phyloP scores from a whole-genome alignment of 92 coral and sea anemone species.

The Phymanthus crucifer region DNA sequence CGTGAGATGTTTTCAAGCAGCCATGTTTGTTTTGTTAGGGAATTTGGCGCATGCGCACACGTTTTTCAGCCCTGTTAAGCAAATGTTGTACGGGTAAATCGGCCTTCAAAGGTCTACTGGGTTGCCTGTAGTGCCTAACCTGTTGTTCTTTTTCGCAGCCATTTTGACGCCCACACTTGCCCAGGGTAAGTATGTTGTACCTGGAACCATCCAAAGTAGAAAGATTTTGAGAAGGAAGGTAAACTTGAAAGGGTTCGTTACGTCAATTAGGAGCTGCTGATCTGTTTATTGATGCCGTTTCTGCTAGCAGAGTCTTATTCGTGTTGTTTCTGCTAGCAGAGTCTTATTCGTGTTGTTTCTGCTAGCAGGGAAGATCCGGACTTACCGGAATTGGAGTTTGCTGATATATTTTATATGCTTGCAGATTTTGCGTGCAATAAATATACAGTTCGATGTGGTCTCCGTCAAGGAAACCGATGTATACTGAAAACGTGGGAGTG shows the following conservation, averaged over 20 bases:
- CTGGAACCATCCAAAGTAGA: neutral
- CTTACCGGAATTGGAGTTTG: neutral
- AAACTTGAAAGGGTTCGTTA: neutral
- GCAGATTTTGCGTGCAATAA: neutral
- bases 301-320: too few species aligned
- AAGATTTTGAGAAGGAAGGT: neutral
- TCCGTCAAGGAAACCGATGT: conserved; percentile 6
- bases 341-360: too few species aligned
- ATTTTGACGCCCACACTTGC: neutral
- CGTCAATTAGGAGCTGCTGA: too few species aligned
- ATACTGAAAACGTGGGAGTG: conserved; percentile 14
- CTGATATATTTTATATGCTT: neutral
- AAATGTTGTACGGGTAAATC: too few species aligned
- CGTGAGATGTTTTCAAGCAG: too few species aligned
- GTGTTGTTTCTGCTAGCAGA: too few species aligned
- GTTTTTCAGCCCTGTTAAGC: too few species aligned
- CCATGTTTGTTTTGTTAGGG: too few species aligned
- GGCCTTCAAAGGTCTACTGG: neutral
- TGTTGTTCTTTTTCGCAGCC: neutral
- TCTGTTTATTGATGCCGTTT: too few species aligned
- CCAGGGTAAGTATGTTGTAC: neutral
- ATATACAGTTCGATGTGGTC: neutral
- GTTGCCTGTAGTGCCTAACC: neutral
- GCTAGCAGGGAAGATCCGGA: too few species aligned
- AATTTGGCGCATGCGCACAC: too few species aligned